Evolutionary conservation across 2,888 invertebrate genomes (phyloP), one percentile per base, ranked within the genome.

Genomic region (Cordilura impudica): DNA sequence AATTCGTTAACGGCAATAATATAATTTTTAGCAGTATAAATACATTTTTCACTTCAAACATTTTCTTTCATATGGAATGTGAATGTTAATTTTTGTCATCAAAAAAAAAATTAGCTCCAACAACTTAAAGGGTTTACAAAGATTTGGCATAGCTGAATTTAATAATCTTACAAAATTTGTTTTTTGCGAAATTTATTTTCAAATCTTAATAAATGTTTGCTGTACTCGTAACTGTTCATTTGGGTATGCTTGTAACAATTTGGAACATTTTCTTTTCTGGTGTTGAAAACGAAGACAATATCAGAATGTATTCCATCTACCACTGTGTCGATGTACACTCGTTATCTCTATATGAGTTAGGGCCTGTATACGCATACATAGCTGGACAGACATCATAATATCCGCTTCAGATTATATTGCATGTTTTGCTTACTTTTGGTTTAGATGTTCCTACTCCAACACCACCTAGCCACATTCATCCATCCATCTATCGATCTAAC

Each of bases 201-300:
- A 4, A n/a, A 19, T 49, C 6, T 49, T 49, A 49, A 23, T 23
- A 23, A n/a, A 18, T 21, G 14, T 39, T 39, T 39, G 12, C n/a
- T 39, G 35, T 39, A 3, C n/a, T 39, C 12, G 35, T n/a, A 8
- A n/a, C n/a, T n/a, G 31, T 10, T 31, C 2, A 12, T 39, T 39
- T 39, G 1, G n/a, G n/a, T 21, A 7, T 23, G 21, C 7, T 10
- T 23, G n/a, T n/a, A n/a, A n/a, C n/a, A n/a, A n/a, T n/a, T n/a
- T 51, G 7, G 5, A 23, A 10, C 1, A 14, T 26, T 51, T 51
- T 51, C n/a, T 67, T 54, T 66, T 54, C 51, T 77, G 60, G 81
- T 78, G 81, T 75, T 81, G 81, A 79, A 75, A 79, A 56, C 51
- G 43, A 75, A 75, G 75, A 79, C 79, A 79, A 67, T 79, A 79